Base-by-base conservation (phyloP, 1,140 invertebrate species). In the Drosophila baimaii region DNA sequence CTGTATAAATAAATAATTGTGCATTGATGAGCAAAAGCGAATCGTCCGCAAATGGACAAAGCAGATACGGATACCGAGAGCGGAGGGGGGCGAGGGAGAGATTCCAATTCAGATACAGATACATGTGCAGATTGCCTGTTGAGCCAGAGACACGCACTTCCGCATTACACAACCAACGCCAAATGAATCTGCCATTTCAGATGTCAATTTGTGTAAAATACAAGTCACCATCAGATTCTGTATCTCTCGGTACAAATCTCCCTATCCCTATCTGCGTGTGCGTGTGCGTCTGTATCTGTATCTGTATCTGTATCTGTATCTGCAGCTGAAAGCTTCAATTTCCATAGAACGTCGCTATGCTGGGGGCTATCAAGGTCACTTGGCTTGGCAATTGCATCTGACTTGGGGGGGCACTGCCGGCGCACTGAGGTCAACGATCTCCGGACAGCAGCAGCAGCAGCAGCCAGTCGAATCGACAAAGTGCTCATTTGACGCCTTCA, bases 141-240 rank as follows among this genome's bases (percentile, higher is more conserved):
- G 61, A 55, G 71, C 61, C 72, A 78, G 37, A 78, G 66, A 79
- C 66, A 79, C 75, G 75, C 77, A 79, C 78, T 81, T 80, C 78
- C 77, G 64, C 73, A 77, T 81, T 81, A 81, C 70, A 71, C 79
- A 21, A 39, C 15, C 70, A 64, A 64, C 47, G 54, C 31, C 70
- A 81, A 82, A 82, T 82, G 79, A 82, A 78, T 81, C 80, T 82
- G 80, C 77, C 80, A 82, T 73, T 82, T 82, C 63, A 81, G 76
- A 70, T 82, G 80, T 82, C 80, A 82, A 82, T 82, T 82, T 81
- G 79, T 77, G 46, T 47, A 71, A 77, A 77, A 56, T 68, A 58
- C 73, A 77, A 56, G 71, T 76, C 58, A 51, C 43, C 70, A 62
- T 75, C 58, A 41, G 47, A 47, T 35, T 69, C 15, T 3, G 33